Evolutionary conservation across 1,140 invertebrate species (phyloP).

Genomic region (Copidosoma floridanum): DNA sequence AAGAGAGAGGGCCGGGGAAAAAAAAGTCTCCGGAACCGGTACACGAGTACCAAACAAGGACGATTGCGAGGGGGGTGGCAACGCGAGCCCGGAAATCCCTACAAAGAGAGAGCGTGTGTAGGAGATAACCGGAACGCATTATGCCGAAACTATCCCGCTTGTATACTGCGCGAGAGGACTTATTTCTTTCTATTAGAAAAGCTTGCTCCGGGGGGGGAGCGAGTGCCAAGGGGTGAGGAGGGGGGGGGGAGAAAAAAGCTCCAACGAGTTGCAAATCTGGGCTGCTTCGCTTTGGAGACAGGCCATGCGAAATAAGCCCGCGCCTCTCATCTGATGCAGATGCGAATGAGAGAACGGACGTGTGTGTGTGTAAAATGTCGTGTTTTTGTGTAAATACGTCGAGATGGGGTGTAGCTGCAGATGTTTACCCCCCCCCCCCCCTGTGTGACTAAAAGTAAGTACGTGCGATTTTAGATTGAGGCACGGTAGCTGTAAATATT

Average conservation of each 20-base stretch:
- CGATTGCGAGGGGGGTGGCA: conserved; percentile 9
- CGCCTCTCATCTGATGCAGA: conserved; percentile 54
- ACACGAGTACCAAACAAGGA: conserved; percentile 27
- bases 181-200: conserved; percentile 14
- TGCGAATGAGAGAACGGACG: no score
- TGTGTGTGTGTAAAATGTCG: no score
- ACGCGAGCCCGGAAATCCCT: no score
- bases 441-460: no score
- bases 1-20: conserved; percentile 12
- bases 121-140: conserved; percentile 50
- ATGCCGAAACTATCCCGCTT: conserved; percentile 9
- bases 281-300: conserved; percentile 46
- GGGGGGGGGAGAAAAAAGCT: conserved; percentile 42
- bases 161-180: conserved; percentile 2
- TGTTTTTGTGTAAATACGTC: conserved; percentile 25
- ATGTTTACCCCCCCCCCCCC: no score
- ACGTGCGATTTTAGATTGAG: no score
- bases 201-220: neutral
- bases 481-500: no score
- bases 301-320: conserved; percentile 57
- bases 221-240: neutral
- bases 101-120: conserved; percentile 48
- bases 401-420: no score
- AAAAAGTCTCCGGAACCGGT: conserved; percentile 42
- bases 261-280: conserved; percentile 50